Base-by-base conservation (phyloP, 2,888 invertebrate species). In the Lissocephala sabroskyi region DNA sequence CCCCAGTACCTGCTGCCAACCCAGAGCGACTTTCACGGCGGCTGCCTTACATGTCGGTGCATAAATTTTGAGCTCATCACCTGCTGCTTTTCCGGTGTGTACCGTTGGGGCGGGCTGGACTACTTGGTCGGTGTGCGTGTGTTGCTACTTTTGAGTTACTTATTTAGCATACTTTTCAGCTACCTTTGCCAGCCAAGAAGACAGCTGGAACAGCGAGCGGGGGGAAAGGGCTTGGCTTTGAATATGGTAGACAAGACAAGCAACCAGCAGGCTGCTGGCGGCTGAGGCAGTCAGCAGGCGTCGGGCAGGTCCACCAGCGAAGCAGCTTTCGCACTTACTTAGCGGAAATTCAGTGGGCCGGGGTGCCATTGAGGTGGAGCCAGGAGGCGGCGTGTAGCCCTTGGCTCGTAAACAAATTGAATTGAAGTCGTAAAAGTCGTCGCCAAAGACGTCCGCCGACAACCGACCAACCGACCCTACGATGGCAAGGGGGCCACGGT, bases 391-490 rank as follows among this genome's bases (percentile, higher is more conserved):
- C 5, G 35, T 16, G 9, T 18, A 49, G 49, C 49, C 57, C 66
- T 58, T 67, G 65, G 59, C 71, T 73, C 71, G 71, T 73, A 75
- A 73, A 73, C 71, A 73, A 73, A 73, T 73, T 73, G 71, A 75
- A 75, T 75, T 74, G 71, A 74, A 74, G 71, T 71, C 71, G 74
- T 73, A 74, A 73, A 73, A 73, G 75, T 71, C 65, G 65, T 66
- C 59, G 58, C 64, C 75, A 50, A 77, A 17, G 29, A 16, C 33
- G 32, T 35, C 29, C 56, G 51, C 44, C n/a, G 35, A 42, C 37
- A 23, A 28, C 9, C n/a, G 13, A 17, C 23, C 1, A 41, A 19
- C 23, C 42, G 13, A n/a, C 16, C 16, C 23, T 23, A 32, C n/a
- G 10, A 16, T 10, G 10, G 11, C 3, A 5, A 14, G 9, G 6